Conservation (phyloP, 2,797 vertebrate genomes). For the Yasuhikotakia modesta region DNA sequence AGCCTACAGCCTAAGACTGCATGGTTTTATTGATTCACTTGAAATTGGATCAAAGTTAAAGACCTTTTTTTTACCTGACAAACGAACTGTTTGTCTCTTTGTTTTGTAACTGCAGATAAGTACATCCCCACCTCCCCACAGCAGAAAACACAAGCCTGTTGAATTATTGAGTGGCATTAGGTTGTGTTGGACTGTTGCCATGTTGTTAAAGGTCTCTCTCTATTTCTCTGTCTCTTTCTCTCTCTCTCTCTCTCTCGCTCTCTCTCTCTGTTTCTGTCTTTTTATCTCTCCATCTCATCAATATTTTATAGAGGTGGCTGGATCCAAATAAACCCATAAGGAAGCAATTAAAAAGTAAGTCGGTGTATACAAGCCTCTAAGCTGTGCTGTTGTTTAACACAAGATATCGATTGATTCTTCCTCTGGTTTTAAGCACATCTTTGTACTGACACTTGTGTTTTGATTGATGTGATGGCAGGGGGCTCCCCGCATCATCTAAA, state of each 20-base stretch:
- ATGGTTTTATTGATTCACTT: neutral
- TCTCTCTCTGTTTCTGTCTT: too few species aligned
- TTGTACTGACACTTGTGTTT: too few species aligned
- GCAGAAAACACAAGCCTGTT: slow-evolving; percentile 37
- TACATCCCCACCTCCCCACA: slow-evolving; percentile 11
- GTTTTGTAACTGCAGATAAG: slow-evolving; percentile 33
- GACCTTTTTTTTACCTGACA: neutral
- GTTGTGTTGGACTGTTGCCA: slow-evolving; percentile 60
- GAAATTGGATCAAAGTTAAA: slow-evolving; percentile 27
- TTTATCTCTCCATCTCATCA: slow-evolving; percentile 56
- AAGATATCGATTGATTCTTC: too few species aligned
- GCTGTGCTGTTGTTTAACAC: too few species aligned
- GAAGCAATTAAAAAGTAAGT: slow-evolving; percentile 98
- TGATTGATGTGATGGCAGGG: slow-evolving; percentile 66
- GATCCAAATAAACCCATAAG: slow-evolving; percentile 97
- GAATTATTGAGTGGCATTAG: slow-evolving; percentile 70
- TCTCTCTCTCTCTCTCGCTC: too few species aligned
- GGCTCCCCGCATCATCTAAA: slow-evolving; percentile 91
- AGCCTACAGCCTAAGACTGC: neutral
- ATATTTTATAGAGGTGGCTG: slow-evolving; percentile 93
- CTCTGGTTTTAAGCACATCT: too few species aligned
- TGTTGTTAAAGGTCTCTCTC: slow-evolving; percentile 64
- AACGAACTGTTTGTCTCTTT: neutral
- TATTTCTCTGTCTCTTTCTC: slow-evolving; percentile 31
- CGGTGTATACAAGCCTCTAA: neutral